Evolutionary conservation across 2,888 invertebrate genomes (phyloP).

Genomic region (Temnothorax rugatulus): DNA sequence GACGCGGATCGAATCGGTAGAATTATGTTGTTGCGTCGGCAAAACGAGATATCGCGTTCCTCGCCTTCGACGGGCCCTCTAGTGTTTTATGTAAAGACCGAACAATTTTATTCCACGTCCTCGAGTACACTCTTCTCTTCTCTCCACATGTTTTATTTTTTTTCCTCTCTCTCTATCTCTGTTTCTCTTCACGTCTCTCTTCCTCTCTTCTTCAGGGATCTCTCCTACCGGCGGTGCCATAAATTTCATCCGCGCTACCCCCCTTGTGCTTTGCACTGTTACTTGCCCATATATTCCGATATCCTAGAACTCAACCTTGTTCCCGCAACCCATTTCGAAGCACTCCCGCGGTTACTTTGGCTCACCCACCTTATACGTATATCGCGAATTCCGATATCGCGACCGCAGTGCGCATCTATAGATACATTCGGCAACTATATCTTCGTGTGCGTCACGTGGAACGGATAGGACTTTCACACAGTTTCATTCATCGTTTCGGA

Average conservation of each 20-base stretch:
- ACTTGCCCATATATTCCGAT: conserved; percentile 75
- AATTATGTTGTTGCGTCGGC: conserved; percentile 55
- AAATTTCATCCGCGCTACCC: conserved; percentile 71
- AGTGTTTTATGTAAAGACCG: conserved; percentile 58
- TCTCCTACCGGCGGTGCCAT: conserved; percentile 69
- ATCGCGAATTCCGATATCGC: conserved; percentile 77
- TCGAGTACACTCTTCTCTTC: conserved; percentile 12
- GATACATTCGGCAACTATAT: conserved; percentile 65
- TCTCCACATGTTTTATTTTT: conserved; percentile 18
- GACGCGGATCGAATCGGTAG: conserved; percentile 54
- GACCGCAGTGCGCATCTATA: conserved; percentile 65
- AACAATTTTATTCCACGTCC: conserved; percentile 64
- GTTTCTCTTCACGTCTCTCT: not conserved
- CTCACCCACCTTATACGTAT: conserved; percentile 73
- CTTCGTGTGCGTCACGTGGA: conserved; percentile 53
- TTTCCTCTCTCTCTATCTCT: not conserved
- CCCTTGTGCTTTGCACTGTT: conserved; percentile 71
- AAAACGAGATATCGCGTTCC: conserved; percentile 52
- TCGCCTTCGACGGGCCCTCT: conserved; percentile 40
- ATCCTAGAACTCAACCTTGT: conserved; percentile 77
- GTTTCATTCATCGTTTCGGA: conserved; percentile 39
- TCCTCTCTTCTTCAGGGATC: conserved; percentile 29
- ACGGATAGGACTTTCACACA: conserved; percentile 36
- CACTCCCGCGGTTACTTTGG: conserved; percentile 77
- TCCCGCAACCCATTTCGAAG: conserved; percentile 76